Base-by-base conservation (phyloP, 2,888 invertebrate genomes). In the Theretra japonica region DNA sequence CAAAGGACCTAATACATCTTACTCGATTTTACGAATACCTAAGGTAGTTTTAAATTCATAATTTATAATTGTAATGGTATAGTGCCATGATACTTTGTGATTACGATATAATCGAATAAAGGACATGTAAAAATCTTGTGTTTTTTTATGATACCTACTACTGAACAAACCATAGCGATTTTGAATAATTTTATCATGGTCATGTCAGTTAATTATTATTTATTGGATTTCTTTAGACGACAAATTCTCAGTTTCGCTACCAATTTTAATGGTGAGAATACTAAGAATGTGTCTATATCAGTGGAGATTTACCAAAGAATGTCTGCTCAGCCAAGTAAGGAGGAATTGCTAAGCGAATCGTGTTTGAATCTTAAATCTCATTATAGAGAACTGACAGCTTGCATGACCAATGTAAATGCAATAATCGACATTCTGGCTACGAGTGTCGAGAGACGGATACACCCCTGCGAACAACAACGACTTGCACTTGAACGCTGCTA, bases 401-500 rank as follows among this genome's bases (percentile, higher is more conserved):
- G 78, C 48, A 60, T 74, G 1, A 70, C 72, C 8, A 28, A 70
- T 1, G 30, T 83, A 15, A 76, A 76, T 48, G 33, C 68, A 1
- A 68, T 78, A 70, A 6, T 76, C 4, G 73, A 74, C 17, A n/a
- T 30, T 2, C 25, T 80, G 33, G 28, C 58, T 2, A 23, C 28
- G 2, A 57, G 72, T 4, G 2, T 71, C 5, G 6, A 53, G 7
- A 25, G 23, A 48, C 68, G 65, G 0, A 69, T 33, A 23, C 21
- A 68, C 21, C 77, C 76, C 5, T 85, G 86, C 65, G 73, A 72
- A 19, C 68, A 68, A 0, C 74, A 77, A 62, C 74, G 74, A 1
- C n/a, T 41, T 0, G 79, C 75, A 4, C 30, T 86, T 19, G 72
- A 76, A 28, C 59, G 50, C 23, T 86, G 87, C 75, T 85, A 83